Percentiles rank a stretch among this genome's conserved stretches.
Conservation (phyloP, 2,888 invertebrate genomes). For the Eurytoma californica region DNA sequence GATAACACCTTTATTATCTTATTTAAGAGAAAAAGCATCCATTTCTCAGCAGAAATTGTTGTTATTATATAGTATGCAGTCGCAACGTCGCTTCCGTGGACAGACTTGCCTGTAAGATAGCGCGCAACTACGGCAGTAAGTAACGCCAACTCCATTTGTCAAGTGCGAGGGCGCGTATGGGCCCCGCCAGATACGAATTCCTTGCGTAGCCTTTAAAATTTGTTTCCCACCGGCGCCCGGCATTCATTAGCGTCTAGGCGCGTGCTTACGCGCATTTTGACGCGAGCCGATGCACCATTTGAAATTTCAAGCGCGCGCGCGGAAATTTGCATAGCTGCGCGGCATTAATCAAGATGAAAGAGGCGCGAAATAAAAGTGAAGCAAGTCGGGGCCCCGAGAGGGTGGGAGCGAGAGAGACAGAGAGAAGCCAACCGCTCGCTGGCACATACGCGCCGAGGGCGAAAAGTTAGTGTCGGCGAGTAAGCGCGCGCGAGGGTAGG, state of each 20-base stretch:
- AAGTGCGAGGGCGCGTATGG: not conserved
- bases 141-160: conserved; percentile 44
- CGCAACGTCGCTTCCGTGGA: too few species aligned
- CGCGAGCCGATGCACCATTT: conserved; percentile 16
- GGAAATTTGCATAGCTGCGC: conserved; percentile 51
- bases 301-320: conserved; percentile 47
- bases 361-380: conserved; percentile 21
- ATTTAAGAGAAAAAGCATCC: too few species aligned
- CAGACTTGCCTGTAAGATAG: too few species aligned
- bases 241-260: conserved; percentile 53
- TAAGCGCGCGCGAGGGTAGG: not conserved
- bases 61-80: too few species aligned
- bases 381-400: not conserved
- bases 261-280: conserved; percentile 12
- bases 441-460: too few species aligned
- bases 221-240: conserved; percentile 32
- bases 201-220: conserved; percentile 36
- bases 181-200: conserved; percentile 29
- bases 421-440: not conserved
- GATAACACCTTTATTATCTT: too few species aligned
- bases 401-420: not conserved
- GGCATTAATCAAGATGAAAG: conserved; percentile 54
- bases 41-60: too few species aligned
- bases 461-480: conserved; percentile 9
- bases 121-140: not conserved